These are phyloP conservation scores for Cettia cetti DNA, from an alignment of 2,113 vertebrate species.

Conservation along the genomic window DNA sequence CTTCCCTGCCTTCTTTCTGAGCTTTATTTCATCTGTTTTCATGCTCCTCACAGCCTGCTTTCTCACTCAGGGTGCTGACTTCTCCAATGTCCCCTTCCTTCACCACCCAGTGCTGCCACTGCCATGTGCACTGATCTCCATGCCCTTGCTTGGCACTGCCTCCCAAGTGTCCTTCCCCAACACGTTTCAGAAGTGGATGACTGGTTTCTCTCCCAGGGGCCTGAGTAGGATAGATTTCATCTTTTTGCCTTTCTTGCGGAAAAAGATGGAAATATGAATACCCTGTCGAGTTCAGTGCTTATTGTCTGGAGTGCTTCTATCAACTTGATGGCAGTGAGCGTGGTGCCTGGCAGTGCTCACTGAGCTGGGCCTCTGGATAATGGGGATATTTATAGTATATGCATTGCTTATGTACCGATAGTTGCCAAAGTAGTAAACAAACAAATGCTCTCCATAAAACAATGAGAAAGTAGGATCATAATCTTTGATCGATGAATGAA, in stretches of 20 bases:
- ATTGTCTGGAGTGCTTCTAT: slow-evolving; percentile 20
- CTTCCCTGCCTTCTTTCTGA: not conserved
- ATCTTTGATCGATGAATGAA: slow-evolving; percentile 55
- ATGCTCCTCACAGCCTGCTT: not conserved
- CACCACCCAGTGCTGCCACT: not conserved
- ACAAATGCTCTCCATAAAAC: slow-evolving; percentile 60
- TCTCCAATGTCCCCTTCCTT: not conserved
- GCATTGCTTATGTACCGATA: not conserved
- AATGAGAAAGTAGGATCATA: slow-evolving; percentile 54
- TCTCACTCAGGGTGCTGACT: not conserved
- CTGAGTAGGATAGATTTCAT: not conserved
- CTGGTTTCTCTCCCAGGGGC: not conserved
- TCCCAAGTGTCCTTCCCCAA: not conserved
- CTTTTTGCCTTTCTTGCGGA: not conserved
- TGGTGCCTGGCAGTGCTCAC: not conserved
- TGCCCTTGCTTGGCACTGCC: not conserved
- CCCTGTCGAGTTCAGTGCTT: not conserved
- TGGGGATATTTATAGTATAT: slow-evolving; percentile 43
- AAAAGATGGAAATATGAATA: not conserved
- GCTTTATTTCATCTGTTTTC: not conserved
- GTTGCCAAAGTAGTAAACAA: slow-evolving; percentile 64
- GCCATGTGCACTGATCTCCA: not conserved
- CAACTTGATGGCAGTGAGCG: not conserved
- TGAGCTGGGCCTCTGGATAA: not conserved
- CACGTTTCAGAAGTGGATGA: not conserved